Percentiles rank a stretch among this genome's conserved stretches.
phyloP scores from a whole-genome alignment of 2,888 invertebrate genomes.

The Drosophila mercatorum region DNA sequence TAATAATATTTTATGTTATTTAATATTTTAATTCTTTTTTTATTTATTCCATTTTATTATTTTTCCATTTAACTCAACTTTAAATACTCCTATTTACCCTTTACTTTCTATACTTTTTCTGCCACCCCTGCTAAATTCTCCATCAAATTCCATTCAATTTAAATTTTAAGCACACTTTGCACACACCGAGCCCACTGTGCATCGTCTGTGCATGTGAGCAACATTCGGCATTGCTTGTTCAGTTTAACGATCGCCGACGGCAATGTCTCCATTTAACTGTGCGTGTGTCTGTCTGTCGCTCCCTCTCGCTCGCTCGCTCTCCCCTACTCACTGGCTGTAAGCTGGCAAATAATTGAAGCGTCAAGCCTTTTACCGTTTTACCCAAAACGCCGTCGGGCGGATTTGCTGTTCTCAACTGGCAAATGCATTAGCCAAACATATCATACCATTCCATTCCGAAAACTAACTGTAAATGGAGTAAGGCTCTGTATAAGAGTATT shows the following conservation, averaged over 20 bases:
- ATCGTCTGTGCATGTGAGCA: neutral
- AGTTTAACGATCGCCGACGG: slow-evolving; percentile 68
- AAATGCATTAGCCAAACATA: slow-evolving; percentile 41
- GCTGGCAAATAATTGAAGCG: slow-evolving; percentile 65
- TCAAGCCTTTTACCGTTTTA: slow-evolving; percentile 55
- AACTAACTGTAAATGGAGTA: neutral
- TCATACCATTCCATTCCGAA: neutral
- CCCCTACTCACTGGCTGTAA: slow-evolving; percentile 16
- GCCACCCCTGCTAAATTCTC: no score
- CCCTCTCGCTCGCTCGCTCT: neutral
- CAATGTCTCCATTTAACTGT: slow-evolving; percentile 26
- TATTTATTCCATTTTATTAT: no score
- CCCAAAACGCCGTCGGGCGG: slow-evolving; percentile 36
- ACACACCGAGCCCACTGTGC: neutral
- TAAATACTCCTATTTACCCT: no score
- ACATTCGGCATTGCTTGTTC: slow-evolving; percentile 51
- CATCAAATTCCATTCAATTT: no score
- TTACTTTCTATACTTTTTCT: no score
- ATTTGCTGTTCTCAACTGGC: slow-evolving; percentile 31
- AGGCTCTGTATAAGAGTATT: neutral
- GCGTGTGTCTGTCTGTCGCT: slow-evolving; percentile 3
- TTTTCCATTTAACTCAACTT: no score
- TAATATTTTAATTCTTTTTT: no score
- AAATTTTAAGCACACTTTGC: no score
- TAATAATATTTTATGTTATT: no score